A percentile compares a stretch with the other conserved stretches of the same genome.
phyloP scores from a whole-genome alignment of 2,797 vertebrate species.

The Rhynchonycteris naso region DNA sequence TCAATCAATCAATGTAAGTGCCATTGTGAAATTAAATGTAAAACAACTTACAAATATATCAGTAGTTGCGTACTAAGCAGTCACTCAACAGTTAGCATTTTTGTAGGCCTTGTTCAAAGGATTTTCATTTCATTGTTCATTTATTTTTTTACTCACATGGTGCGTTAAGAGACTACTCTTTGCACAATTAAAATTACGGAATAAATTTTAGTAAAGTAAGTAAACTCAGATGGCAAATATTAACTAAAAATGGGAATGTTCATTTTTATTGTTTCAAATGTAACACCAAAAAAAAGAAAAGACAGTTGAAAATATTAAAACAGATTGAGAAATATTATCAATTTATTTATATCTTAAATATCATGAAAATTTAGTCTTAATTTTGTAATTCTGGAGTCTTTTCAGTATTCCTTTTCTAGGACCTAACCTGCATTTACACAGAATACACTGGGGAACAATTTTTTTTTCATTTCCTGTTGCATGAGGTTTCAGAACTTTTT shows the following conservation, averaged over 20 bases:
- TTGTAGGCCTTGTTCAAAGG: constrained; percentile 9
- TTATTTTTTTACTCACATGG: neutral
- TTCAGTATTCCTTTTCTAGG: constrained; percentile 76
- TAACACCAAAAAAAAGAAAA: neutral
- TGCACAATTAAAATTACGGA: constrained; percentile 33
- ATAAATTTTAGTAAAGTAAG: constrained; percentile 31
- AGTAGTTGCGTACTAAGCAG: neutral
- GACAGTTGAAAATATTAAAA: neutral
- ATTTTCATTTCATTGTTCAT: constrained; percentile 12
- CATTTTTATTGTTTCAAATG: constrained; percentile 22
- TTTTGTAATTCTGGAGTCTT: constrained; percentile 78
- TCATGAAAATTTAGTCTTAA: constrained; percentile 41
- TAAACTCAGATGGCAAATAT: neutral
- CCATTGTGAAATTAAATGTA: constrained; percentile 37
- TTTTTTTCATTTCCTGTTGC: no score
- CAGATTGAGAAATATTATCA: constrained; percentile 4
- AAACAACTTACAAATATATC: constrained; percentile 57
- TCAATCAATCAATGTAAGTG: neutral
- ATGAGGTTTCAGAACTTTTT: no score
- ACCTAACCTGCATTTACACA: constrained; percentile 82
- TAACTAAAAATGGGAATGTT: constrained; percentile 29
- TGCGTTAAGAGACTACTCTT: neutral
- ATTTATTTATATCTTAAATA: constrained; percentile 41
- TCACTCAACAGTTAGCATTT: constrained; percentile 10
- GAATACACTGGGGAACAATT: no score